phyloP scores from a whole-genome alignment of 2,888 invertebrate genomes.

The Oscheius sp. region DNA sequence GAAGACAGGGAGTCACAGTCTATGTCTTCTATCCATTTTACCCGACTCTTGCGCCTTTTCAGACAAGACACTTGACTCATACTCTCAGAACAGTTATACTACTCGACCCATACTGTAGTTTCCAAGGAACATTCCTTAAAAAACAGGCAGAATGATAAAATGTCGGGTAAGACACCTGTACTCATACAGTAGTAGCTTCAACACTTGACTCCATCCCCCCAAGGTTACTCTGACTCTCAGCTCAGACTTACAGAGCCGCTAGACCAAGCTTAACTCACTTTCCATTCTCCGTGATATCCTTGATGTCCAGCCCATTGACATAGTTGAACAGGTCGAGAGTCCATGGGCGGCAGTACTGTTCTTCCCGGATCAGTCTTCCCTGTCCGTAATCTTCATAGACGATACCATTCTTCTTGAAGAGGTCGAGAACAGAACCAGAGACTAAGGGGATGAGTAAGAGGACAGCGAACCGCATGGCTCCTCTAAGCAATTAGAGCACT shows the following conservation, averaged over 20 bases:
- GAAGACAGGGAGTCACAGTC: no score
- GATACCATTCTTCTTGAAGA: constrained; percentile 50
- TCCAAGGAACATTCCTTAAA: no score
- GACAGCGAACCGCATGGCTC: neutral
- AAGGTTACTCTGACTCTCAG: neutral
- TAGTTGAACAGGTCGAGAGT: constrained; percentile 50
- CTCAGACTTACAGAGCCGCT: no score
- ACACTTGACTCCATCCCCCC: neutral
- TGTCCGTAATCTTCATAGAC: constrained; percentile 54
- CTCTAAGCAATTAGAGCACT: neutral
- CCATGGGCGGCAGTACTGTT: constrained; percentile 47
- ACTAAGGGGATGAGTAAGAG: neutral
- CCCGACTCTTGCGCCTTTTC: no score
- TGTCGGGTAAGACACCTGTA: no score
- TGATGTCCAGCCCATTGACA: constrained; percentile 47
- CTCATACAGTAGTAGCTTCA: neutral
- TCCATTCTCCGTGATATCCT: constrained; percentile 51
- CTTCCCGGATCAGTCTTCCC: constrained; percentile 49
- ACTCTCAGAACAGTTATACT: no score
- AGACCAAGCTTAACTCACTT: constrained; percentile 12
- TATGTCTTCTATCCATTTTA: no score
- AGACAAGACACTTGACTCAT: no score
- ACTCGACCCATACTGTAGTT: no score
- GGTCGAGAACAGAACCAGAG: constrained; percentile 44
- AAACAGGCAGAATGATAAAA: no score